Base-by-base conservation (phyloP, 2,888 invertebrate species). In the Amiota communis region DNA sequence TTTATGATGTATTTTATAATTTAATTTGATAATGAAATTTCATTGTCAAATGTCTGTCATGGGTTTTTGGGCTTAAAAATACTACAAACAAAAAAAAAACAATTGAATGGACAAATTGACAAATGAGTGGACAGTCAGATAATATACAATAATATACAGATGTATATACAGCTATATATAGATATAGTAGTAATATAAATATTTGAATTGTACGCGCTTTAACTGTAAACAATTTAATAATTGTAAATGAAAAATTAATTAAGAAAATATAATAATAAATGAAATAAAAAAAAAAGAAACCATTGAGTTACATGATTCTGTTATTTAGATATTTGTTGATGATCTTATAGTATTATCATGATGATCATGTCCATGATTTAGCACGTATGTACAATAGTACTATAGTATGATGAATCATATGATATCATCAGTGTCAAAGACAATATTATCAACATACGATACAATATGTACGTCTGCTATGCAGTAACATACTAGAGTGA, bases 141-240 rank as follows among this genome's bases (percentile, higher is more conserved):
- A 23, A 23, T 6, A 36, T 36, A 36, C 36, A 36, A 3, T n/a
- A n/a, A n/a, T n/a, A 36, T 36, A 36, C 36, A 36, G 23, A 23
- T 23, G 2, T 6, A 36, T 2, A 36, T 6, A 6, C 36, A 36
- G 2, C 4, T 36, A 36, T 23, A 23, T 23, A 23, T 23, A 23
- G 23, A 23, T 23, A 23, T 23, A 3, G 23, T 23, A 23, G 23
- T 23, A 23, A 3, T 10, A 12, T 12, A 63, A 63, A 53, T 53
- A 8, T 53, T 17, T 65, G 11, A 65, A 47, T 17, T 59, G 67
- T 68, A 68, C 67, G 67, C 67, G 67, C 23, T 53, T 53, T 51
- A 53, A 68, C 17, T 68, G 67, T 23, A 68, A 68, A 68, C 53
- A 68, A 68, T 68, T 36, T 23, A 68, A 53, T 68, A 53, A 68